These are phyloP conservation scores for Amblyopsis rosae DNA, from an alignment of 2,113 vertebrate species.

Conservation along the genomic window DNA sequence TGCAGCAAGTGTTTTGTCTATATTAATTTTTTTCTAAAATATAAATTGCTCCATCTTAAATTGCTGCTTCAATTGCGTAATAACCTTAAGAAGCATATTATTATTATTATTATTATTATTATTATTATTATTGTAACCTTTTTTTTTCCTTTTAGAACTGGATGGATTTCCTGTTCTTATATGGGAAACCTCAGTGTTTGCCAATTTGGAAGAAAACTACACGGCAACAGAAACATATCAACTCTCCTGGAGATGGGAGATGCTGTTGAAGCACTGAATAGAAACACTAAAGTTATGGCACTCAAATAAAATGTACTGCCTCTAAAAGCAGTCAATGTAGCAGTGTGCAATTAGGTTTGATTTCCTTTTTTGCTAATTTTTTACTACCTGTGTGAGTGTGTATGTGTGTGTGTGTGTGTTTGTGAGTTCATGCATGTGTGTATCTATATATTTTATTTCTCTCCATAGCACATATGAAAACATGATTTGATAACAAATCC, in stretches of 20 bases:
- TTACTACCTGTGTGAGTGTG: conserved; percentile 97
- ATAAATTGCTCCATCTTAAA: no score
- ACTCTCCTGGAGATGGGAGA: conserved; percentile 79
- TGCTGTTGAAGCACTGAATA: conserved; percentile 91
- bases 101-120: not conserved
- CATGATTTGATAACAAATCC: conserved; percentile 66
- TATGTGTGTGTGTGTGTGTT: conserved; percentile 57
- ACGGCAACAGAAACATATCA: conserved; percentile 83
- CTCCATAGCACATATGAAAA: conserved; percentile 91
- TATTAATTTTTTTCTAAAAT: no score
- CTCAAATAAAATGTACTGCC: conserved; percentile 88
- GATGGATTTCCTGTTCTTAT: conserved; percentile 72
- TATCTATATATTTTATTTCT: conserved; percentile 78
- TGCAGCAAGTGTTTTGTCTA: not conserved
- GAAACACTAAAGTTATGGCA: conserved; percentile 93
- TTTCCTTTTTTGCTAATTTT: conserved; percentile 92
- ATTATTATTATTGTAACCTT: conserved; percentile 9
- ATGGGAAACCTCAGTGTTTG: conserved; percentile 74
- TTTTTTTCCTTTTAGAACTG: conserved; percentile 70
- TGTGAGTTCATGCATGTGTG: conserved; percentile 87
- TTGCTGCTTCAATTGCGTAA: no score
- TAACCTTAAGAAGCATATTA: not conserved
- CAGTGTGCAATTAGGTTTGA: conserved; percentile 96
- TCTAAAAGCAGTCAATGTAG: conserved; percentile 96
- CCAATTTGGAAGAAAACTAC: conserved; percentile 79